Base-by-base conservation (phyloP, 2,113 vertebrate genomes). In the Tachuris rubrigastra region DNA sequence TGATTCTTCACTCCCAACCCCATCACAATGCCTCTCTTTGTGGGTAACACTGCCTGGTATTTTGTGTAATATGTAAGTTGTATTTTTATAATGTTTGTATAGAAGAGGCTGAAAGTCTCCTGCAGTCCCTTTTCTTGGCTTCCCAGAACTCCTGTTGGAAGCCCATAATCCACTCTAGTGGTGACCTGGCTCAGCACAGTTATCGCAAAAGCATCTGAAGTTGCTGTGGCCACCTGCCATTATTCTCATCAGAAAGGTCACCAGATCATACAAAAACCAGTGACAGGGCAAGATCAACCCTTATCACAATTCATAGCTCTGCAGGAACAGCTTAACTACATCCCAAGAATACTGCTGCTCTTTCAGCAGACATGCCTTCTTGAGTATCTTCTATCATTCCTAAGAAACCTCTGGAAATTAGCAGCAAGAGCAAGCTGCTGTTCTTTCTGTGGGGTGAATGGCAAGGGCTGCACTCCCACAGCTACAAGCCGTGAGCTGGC, bases 111-210 rank as follows among this genome's bases (percentile, higher is more conserved):
- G 46, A 63, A 88, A 75, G 80, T 16, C 83, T 75, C 66, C 53
- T 12, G 12, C 39, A 76, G 52, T 28, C 19, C 53, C 19, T 87
- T 87, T 68, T 56, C 47, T 25, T 53, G 44, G 56, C 68, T 94
- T 95, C 62, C 77, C 41, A 71, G 60, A 89, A 85, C 19, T 90
- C 55, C 67, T 81, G 60, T 5, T 84, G 83, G 73, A 97, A 94
- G 79, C 25, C 52, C 53, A 49, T 92, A 95, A 93, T 93, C 90
- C 73, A 78, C 90, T 90, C 65, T 90, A 88, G 75, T n/a, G 33
- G 71, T 63, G 90, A 94, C 76, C 65, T 37, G 25, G 82, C 88
- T 96, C 92, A 90, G 76, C 67, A 58, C 8, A 67, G 88, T 68
- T 92, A 95, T 66, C 3, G 0, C 69, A 88, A 52, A 85, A 73